phyloP scores from a whole-genome alignment of 2,113 vertebrate genomes.

The Phocoena sinus region DNA sequence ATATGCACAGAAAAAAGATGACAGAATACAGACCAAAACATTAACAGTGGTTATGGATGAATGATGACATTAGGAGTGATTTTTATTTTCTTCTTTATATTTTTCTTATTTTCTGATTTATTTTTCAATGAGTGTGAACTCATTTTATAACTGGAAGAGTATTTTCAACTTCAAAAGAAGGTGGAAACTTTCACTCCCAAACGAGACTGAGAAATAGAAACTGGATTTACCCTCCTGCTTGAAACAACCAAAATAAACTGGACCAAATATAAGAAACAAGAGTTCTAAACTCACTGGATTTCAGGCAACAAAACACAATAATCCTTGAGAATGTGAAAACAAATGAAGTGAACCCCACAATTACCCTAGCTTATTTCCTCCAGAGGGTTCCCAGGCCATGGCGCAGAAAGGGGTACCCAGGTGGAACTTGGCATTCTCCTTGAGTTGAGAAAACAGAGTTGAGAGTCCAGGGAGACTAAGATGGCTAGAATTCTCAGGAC shows the following conservation, averaged over 20 bases:
- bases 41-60: too few relatives aligned
- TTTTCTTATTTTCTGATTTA: not conserved
- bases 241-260: not conserved
- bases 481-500: too few relatives aligned
- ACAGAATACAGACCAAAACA: not conserved
- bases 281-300: not conserved
- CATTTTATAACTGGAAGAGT: not conserved
- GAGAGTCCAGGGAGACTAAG: not conserved
- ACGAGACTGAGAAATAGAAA: not conserved
- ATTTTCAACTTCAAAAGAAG: conserved; percentile 1
- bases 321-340: not conserved
- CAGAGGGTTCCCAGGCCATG: not conserved
- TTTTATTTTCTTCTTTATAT: not conserved
- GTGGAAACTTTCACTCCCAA: not conserved
- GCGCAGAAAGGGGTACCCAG: not conserved
- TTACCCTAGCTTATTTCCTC: not conserved
- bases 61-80: not conserved
- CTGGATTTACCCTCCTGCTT: not conserved
- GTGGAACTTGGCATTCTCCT: not conserved
- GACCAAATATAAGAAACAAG: not conserved
- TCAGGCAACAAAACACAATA: not conserved
- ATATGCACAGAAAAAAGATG: not conserved
- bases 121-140: not conserved
- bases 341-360: not conserved
- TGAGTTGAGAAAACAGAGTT: not conserved